These are phyloP conservation scores for Salvator merianae DNA, from an alignment of 2,113 vertebrate species.

Conservation along the genomic window DNA sequence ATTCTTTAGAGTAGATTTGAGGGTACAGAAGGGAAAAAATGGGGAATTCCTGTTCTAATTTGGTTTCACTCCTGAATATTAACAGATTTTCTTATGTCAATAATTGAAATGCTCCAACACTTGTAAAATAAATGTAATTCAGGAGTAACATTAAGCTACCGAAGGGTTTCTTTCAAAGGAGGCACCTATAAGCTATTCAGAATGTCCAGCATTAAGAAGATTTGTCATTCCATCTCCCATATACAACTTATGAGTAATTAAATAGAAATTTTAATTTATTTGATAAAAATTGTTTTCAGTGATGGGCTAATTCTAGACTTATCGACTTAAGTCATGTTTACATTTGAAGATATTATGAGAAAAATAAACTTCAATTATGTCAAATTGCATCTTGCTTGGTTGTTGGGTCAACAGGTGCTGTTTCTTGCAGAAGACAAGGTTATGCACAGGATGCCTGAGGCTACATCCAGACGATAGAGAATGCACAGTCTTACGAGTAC, in stretches of 20 bases:
- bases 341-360: not conserved
- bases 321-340: not conserved
- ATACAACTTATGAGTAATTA: not conserved
- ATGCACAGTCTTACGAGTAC: too few species aligned
- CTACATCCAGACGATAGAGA: too few species aligned
- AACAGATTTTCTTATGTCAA: not conserved
- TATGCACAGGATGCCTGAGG: not conserved
- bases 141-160: not conserved
- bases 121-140: not conserved
- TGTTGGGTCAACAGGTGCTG: not conserved
- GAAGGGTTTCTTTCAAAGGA: not conserved
- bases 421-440: not conserved
- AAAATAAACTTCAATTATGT: not conserved
- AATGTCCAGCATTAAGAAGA: not conserved
- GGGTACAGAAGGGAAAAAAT: too few species aligned
- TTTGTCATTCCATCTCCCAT: not conserved
- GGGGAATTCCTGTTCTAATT: too few species aligned
- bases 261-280: fast-evolving
- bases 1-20: too few species aligned
- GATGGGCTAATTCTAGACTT: not conserved
- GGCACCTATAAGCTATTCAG: not conserved
- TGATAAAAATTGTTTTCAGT: not conserved
- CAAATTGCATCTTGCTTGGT: not conserved
- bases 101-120: not conserved
- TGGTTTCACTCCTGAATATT: too few species aligned